Evolutionary conservation across 2,888 invertebrate species (phyloP).

Genomic region (Drosophila differens): DNA sequence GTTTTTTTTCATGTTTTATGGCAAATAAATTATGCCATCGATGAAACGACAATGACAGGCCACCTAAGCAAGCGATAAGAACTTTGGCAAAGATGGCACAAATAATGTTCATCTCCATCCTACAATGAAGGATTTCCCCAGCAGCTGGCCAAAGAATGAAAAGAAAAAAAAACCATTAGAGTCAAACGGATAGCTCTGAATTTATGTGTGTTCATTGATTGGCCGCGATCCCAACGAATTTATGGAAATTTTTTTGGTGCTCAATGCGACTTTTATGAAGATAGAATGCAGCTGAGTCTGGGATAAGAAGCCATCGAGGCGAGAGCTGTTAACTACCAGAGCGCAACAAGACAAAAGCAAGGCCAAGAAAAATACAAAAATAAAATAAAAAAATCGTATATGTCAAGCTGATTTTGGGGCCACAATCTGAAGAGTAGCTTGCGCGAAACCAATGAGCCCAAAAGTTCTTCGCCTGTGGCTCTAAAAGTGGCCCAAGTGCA

Average conservation of each 20-base stretch:
- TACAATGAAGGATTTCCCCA: slow-evolving; percentile 37
- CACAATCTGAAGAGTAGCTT: slow-evolving; percentile 24
- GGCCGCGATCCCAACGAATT: slow-evolving; percentile 60
- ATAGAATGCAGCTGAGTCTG: slow-evolving; percentile 72
- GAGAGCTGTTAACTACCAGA: slow-evolving; percentile 19
- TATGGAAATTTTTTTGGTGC: slow-evolving; percentile 66
- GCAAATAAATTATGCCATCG: slow-evolving; percentile 72
- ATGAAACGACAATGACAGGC: slow-evolving; percentile 19
- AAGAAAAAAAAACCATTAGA: slow-evolving; percentile 18
- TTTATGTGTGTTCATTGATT: slow-evolving; percentile 79
- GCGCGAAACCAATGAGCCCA: slow-evolving; percentile 61
- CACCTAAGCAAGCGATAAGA: slow-evolving; percentile 70
- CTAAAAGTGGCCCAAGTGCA: slow-evolving; percentile 58
- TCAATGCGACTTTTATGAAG: slow-evolving; percentile 75
- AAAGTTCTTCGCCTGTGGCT: slow-evolving; percentile 36
- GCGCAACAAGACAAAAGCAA: slow-evolving; percentile 43
- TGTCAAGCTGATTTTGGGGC: slow-evolving; percentile 39
- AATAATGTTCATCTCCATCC: slow-evolving; percentile 56
- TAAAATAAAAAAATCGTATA: slow-evolving; percentile 9
- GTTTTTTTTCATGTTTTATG: slow-evolving; percentile 78
- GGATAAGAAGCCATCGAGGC: slow-evolving; percentile 17
- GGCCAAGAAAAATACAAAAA: background rate
- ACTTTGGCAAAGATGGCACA: slow-evolving; percentile 60
- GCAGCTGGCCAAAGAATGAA: slow-evolving; percentile 2
- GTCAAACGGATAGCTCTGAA: slow-evolving; percentile 62